These are phyloP conservation scores for Tetragnatha montana DNA, from an alignment of 2,888 invertebrate species.

Conservation along the genomic window DNA sequence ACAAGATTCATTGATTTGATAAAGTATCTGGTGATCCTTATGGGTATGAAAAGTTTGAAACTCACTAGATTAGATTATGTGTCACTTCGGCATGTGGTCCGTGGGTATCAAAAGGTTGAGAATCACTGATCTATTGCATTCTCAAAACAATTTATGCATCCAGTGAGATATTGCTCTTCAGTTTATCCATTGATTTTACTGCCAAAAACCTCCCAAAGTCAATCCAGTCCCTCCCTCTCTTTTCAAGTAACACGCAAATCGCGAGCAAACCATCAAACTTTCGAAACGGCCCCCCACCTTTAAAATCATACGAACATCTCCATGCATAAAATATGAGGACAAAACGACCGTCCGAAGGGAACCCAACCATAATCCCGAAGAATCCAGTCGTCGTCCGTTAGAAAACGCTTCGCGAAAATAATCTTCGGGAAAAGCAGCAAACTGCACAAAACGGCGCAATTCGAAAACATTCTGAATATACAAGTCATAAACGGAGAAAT, in stretches of 20 bases:
- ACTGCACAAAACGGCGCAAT: neutral
- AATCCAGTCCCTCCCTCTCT: too few species aligned
- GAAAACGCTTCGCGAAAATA: conserved; percentile 25
- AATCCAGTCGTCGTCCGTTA: neutral
- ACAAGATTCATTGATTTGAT: too few species aligned
- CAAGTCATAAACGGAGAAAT: neutral
- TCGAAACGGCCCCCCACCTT: conserved; percentile 8
- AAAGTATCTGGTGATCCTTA: too few species aligned
- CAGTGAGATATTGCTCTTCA: too few species aligned
- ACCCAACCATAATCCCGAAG: conserved; percentile 26
- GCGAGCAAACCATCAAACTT: neutral
- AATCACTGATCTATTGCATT: too few species aligned
- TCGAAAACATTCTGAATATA: neutral
- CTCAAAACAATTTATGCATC: too few species aligned
- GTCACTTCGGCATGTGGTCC: too few species aligned
- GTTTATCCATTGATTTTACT: too few species aligned
- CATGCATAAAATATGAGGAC: conserved; percentile 51
- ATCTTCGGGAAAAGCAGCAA: conserved; percentile 1
- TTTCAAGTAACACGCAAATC: neutral
- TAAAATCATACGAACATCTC: conserved; percentile 45
- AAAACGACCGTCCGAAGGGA: conserved; percentile 35
- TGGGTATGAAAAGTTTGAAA: too few species aligned
- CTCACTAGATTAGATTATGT: too few species aligned
- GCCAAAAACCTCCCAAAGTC: too few species aligned
- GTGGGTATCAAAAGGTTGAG: too few species aligned